Evolutionary conservation across 2,888 invertebrate genomes (phyloP).

Genomic region (Aleiodes leptofemur): DNA sequence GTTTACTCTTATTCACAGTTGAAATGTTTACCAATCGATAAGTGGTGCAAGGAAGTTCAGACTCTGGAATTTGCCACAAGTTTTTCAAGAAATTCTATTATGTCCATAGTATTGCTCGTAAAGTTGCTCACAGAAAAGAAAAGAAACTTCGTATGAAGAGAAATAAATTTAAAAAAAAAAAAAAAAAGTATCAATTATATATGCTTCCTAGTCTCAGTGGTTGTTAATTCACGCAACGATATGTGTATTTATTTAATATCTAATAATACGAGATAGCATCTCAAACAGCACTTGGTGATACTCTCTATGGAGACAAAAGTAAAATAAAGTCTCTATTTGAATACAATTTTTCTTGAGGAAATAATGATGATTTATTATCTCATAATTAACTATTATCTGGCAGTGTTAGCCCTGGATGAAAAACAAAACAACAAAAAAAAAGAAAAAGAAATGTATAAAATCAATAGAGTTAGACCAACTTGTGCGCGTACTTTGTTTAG

Average conservation of each 20-base stretch:
- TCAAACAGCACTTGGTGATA: slow-evolving; percentile 23
- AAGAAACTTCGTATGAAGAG: not conserved
- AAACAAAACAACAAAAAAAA: not conserved
- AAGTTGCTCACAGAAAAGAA: slow-evolving; percentile 14
- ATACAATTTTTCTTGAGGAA: no score
- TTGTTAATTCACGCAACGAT: slow-evolving; percentile 12
- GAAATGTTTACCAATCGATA: slow-evolving; percentile 24
- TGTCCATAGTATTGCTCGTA: not conserved
- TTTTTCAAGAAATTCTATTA: slow-evolving; percentile 18
- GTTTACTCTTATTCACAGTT: slow-evolving; percentile 5
- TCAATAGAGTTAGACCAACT: slow-evolving; percentile 25
- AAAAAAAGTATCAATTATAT: no score
- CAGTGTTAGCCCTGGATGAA: slow-evolving; percentile 34
- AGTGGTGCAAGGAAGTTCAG: slow-evolving; percentile 1
- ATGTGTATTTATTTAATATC: slow-evolving; percentile 23
- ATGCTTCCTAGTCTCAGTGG: not conserved
- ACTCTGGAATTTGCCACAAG: not conserved
- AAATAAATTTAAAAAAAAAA: no score
- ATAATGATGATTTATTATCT: no score
- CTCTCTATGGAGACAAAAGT: not conserved
- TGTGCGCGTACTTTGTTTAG: slow-evolving; percentile 31
- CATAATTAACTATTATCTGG: slow-evolving; percentile 4
- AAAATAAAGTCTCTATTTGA: no score
- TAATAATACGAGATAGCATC: slow-evolving; percentile 26
- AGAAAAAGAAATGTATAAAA: not conserved